phyloP scores from a whole-genome alignment of 30 jellyfish, hydroid and myxozoan species.

The Pseudorhiza aurosa region DNA sequence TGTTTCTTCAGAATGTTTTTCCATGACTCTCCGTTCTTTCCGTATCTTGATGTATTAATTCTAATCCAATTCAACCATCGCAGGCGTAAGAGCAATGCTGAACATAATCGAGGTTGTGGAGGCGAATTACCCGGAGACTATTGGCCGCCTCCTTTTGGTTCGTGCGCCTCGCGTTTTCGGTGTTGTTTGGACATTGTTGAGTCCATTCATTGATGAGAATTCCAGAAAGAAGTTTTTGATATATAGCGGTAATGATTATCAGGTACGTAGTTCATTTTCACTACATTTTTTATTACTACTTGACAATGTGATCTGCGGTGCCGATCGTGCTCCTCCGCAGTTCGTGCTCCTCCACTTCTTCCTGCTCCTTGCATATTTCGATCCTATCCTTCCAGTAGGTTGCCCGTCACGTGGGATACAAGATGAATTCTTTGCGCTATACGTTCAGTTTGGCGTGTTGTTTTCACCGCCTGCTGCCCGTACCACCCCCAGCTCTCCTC shows the following conservation, averaged over 20 bases:
- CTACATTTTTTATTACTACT: background rate
- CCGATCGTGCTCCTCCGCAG: background rate
- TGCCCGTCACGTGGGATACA: too few species aligned
- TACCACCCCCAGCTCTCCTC: too few species aligned
- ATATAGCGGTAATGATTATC: conserved; percentile 98
- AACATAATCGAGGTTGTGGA: conserved; percentile 97
- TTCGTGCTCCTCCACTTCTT: background rate
- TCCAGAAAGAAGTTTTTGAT: conserved; percentile 89
- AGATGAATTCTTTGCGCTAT: too few species aligned
- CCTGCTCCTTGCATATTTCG: too few species aligned
- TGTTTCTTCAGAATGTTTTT: too few species aligned
- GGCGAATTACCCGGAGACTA: conserved; percentile 99
- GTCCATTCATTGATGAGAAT: conserved; percentile 96
- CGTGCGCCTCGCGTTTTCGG: conserved; percentile 99
- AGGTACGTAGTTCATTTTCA: conserved; percentile 58
- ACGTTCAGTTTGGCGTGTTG: too few species aligned
- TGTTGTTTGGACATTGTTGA: conserved; percentile 94
- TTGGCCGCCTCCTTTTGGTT: conserved; percentile 88
- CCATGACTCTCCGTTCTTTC: too few species aligned
- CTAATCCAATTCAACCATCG: too few species aligned
- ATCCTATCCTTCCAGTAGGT: too few species aligned
- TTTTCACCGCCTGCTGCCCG: too few species aligned
- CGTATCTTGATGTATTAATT: too few species aligned
- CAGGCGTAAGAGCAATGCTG: conserved; percentile 93
- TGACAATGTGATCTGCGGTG: background rate